Conservation (phyloP, 2,113 vertebrate species). For the Coturnix japonica region DNA sequence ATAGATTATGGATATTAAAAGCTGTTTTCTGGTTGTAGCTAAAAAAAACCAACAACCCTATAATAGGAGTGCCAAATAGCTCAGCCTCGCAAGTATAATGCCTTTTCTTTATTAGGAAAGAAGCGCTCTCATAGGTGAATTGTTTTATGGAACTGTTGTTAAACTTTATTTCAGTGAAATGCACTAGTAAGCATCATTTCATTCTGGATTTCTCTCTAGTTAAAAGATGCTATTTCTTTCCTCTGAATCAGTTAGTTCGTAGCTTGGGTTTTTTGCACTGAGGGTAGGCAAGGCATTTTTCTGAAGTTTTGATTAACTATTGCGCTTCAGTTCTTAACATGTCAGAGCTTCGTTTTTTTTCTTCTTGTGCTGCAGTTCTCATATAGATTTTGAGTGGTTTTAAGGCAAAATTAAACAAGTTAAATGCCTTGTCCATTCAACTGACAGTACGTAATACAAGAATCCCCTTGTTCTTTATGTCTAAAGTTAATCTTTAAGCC, state of each 20-base stretch:
- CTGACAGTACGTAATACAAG: neutral
- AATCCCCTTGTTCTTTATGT: neutral
- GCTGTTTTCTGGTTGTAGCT: neutral
- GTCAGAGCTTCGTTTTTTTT: neutral
- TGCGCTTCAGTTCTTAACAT: neutral
- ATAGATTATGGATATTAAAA: neutral
- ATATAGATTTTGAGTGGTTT: neutral
- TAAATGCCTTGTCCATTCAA: neutral
- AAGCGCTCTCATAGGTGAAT: neutral
- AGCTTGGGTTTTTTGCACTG: neutral
- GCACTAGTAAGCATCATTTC: neutral
- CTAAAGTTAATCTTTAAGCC: neutral
- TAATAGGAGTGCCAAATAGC: neutral
- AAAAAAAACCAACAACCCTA: no score
- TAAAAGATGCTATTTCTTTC: neutral
- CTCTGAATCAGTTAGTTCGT: neutral
- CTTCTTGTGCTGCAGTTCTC: accelerated
- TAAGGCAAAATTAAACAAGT: neutral
- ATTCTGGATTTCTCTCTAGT: neutral
- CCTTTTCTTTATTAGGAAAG: neutral
- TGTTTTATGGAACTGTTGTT: neutral
- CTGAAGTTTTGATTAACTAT: neutral
- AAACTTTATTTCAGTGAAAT: neutral
- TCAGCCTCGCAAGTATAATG: neutral
- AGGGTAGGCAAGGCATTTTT: neutral